Evolutionary conservation across 1,140 invertebrate genomes (phyloP).

Genomic region (Dinoponera quadriceps): DNA sequence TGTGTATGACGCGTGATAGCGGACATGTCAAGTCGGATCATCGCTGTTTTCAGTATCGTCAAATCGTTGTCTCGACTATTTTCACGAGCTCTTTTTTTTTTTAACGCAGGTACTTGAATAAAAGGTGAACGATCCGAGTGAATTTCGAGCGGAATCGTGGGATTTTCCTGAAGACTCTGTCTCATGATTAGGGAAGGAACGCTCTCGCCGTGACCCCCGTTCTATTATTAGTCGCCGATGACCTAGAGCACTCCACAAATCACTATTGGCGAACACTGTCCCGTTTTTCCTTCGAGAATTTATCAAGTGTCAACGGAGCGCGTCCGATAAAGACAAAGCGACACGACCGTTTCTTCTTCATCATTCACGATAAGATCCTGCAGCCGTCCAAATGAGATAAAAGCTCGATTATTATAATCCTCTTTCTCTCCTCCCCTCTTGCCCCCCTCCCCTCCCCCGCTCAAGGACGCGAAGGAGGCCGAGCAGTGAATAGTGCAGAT

Average conservation of each 20-base stretch:
- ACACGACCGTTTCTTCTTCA: conserved; percentile 8
- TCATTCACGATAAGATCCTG: conserved; percentile 45
- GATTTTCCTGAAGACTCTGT: not conserved
- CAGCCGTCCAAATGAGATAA: conserved; percentile 8
- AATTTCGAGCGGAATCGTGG: too few species aligned
- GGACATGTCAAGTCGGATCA: too few species aligned
- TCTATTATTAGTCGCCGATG: conserved; percentile 11
- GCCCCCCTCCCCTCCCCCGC: not conserved
- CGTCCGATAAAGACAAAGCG: not conserved
- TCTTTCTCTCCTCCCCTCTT: not conserved
- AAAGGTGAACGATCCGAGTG: too few species aligned
- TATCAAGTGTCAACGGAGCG: conserved; percentile 18
- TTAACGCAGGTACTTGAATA: too few species aligned
- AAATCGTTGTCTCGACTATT: too few species aligned
- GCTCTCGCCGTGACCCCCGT: conserved; percentile 16
- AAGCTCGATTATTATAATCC: conserved; percentile 24
- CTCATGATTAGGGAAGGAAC: not conserved
- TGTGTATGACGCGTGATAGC: too few species aligned
- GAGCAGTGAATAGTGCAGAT: not conserved
- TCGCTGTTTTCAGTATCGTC: too few species aligned
- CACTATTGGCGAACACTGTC: not conserved
- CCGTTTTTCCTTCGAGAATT: not conserved
- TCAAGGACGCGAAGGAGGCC: conserved; percentile 21
- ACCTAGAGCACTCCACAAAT: not conserved
- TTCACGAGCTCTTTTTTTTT: too few species aligned